Base-by-base conservation (phyloP, 37 sponge, comb jelly and placozoan genomes). In the Oopsacas minuta region DNA sequence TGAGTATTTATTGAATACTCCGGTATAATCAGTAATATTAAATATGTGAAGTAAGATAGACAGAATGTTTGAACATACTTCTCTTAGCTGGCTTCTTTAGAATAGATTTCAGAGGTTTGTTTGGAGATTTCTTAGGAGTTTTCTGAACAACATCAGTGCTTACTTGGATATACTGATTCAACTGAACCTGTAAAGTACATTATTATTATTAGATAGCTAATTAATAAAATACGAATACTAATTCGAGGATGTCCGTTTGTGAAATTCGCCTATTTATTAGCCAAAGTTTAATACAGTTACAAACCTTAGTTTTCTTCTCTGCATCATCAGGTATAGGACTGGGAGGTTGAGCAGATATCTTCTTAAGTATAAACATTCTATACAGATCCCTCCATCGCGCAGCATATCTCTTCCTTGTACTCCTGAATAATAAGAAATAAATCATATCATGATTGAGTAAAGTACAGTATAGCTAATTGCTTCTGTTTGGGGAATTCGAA, bases 101-200 rank as follows among this genome's bases (percentile, higher is more conserved):
- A 34, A 61, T 61, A n/a, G 75, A 61, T n/a, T 61, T 61, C 32
- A 61, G 75, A 61, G 75, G 75, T 61, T 61, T 61, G 75, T 3
- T 61, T 25, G 28, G 7, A 25, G 75, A 34, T n/a, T 61, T 61
- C 75, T 61, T 61, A 20, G 75, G 75, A n/a, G 75, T 25, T n/a
- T 61, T 61, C 3, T 61, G 75, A 25, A 61, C 22, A 10, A 61
- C 75, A n/a, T 61, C 75, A 61, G 75, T 61, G 22, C 75, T 61
- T 25, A 61, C 75, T 61, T 61, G 75, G 75, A 61, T 61, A 61
- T 61, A 61, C 28, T 61, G 75, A 61, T 61, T 61, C 75, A 61
- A n/a, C 28, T 61, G 75, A 61, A 61, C 75, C 75, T 61, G 75
- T 3, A 61, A 20, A 42, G 49, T 15, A 42, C 49, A 42, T 17